Evolutionary conservation across 2,113 vertebrate species (phyloP).

Genomic region (Theristicus caerulescens): DNA sequence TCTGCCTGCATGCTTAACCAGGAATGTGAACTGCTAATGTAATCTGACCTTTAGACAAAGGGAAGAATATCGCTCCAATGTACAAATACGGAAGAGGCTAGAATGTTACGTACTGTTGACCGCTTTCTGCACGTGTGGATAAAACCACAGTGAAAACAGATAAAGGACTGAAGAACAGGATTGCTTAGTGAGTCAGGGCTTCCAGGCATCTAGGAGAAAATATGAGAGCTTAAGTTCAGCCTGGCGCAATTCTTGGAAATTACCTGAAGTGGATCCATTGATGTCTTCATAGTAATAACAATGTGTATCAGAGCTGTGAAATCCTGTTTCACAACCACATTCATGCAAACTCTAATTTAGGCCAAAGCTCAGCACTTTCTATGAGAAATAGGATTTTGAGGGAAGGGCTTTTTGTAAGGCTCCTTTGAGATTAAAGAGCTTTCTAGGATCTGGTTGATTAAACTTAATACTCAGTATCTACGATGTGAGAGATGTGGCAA

Average conservation of each 20-base stretch:
- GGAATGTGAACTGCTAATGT: constrained; percentile 62
- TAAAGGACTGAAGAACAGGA: not conserved
- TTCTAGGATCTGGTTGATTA: not conserved
- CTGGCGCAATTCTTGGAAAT: not conserved
- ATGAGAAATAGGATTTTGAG: not conserved
- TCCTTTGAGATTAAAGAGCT: not conserved
- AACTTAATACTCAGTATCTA: not conserved
- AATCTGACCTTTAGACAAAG: constrained; percentile 55
- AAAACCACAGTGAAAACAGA: not conserved
- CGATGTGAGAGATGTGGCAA: not conserved
- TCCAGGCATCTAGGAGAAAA: not conserved
- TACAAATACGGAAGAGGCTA: constrained; percentile 4
- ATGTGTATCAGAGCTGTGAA: not conserved
- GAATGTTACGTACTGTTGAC: not conserved
- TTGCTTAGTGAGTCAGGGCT: not conserved
- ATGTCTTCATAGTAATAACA: not conserved
- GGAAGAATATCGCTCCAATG: not conserved
- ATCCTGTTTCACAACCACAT: not conserved
- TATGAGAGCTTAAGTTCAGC: not conserved
- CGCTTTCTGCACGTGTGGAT: not conserved
- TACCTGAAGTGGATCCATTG: not conserved
- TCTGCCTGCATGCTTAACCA: constrained; percentile 66
- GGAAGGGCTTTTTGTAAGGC: not conserved
- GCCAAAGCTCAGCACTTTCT: not conserved
- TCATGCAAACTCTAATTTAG: not conserved